Evolutionary conservation across 2,888 invertebrate species (phyloP).

Genomic region (Fragum whitleyi): DNA sequence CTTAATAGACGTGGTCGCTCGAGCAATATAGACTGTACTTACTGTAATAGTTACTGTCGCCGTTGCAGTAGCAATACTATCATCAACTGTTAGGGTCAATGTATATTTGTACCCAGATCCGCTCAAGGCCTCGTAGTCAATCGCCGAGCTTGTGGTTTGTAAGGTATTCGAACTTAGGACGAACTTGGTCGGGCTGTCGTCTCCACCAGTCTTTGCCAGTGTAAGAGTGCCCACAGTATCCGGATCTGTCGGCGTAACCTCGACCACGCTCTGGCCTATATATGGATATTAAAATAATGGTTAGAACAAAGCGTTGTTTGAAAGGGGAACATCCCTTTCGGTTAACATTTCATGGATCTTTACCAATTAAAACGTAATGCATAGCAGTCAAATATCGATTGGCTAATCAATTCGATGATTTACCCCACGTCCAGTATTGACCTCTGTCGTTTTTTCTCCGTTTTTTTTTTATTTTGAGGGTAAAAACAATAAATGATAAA

Average conservation of each 20-base stretch:
- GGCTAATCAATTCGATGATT: no score
- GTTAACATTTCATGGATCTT: no score
- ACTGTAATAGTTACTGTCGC: slow-evolving; percentile 61
- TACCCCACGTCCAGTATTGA: no score
- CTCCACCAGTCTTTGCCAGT: slow-evolving; percentile 57
- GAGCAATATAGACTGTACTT: no score
- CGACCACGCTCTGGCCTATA: slow-evolving; percentile 55
- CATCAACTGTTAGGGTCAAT: slow-evolving; percentile 60
- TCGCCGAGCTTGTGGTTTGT: slow-evolving; percentile 52
- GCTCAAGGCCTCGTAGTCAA: slow-evolving; percentile 71
- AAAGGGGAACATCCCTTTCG: no score
- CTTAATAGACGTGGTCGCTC: no score
- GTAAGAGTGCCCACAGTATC: slow-evolving; percentile 62
- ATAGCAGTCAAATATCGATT: no score
- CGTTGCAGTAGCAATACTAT: slow-evolving; percentile 53
- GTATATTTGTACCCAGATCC: slow-evolving; percentile 59
- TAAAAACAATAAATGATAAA: no score
- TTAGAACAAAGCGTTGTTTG: not conserved
- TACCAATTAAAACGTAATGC: no score
- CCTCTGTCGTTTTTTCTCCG: no score
- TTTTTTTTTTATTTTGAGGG: no score
- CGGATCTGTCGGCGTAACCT: slow-evolving; percentile 69
- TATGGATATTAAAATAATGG: not conserved
- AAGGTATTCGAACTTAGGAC: slow-evolving; percentile 42
- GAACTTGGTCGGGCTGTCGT: slow-evolving; percentile 63